Evolutionary conservation across 2,113 vertebrate genomes (phyloP).

Genomic region (Notechis scutatus): DNA sequence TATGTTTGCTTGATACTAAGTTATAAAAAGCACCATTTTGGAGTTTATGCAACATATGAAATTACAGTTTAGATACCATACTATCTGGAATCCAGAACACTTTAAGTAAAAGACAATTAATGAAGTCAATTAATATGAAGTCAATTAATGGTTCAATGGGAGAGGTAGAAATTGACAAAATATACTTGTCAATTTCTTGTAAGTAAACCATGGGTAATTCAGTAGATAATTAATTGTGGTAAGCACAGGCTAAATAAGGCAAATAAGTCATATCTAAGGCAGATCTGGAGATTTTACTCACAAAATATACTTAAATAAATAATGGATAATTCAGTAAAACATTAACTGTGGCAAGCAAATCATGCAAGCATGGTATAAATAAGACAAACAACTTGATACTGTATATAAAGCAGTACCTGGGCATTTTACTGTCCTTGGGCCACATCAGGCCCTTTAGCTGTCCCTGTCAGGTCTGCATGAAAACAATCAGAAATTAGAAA

Average conservation of each 20-base stretch:
- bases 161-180: background rate
- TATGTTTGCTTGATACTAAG: too few relatives aligned
- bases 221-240: too few relatives aligned
- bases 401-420: background rate
- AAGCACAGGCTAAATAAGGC: too few relatives aligned
- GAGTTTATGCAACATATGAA: too few relatives aligned
- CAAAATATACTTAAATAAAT: background rate
- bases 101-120: background rate
- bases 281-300: background rate
- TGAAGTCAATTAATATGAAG: background rate
- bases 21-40: too few relatives aligned
- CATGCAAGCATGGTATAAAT: background rate
- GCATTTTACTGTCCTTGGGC: background rate
- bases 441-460: background rate
- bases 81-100: background rate
- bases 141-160: background rate
- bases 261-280: too few relatives aligned
- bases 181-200: too few relatives aligned
- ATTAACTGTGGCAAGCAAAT: background rate
- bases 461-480: background rate
- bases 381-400: background rate
- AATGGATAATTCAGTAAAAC: background rate
- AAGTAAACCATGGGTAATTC: too few relatives aligned
- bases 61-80: too few relatives aligned
- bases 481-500: background rate